A percentile compares a stretch with the other conserved stretches of the same genome.
These are phyloP conservation scores for Myotis planiceps DNA, from an alignment of 2,797 vertebrate genomes.

Conservation along the genomic window DNA sequence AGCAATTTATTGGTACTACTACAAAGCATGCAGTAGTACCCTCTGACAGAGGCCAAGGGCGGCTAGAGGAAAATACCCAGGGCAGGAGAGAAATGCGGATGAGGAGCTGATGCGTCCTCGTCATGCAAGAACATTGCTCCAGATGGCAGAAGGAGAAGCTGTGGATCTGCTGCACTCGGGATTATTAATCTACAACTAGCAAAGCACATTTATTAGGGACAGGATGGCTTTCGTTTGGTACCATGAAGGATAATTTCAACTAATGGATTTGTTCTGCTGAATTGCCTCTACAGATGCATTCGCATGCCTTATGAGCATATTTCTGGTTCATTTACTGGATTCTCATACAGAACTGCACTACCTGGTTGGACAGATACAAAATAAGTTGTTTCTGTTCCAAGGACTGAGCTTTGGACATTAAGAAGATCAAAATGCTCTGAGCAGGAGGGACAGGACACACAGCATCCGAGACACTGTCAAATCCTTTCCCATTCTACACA, in stretches of 20 bases:
- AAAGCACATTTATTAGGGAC: background rate
- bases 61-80: background rate
- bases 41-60: background rate
- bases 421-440: constrained; percentile 5
- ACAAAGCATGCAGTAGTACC: background rate
- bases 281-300: background rate
- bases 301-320: constrained; percentile 3
- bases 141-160: background rate
- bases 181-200: background rate
- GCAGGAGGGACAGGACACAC: accelerated
- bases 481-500: background rate
- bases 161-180: background rate
- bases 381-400: constrained; percentile 25
- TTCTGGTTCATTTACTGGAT: background rate
- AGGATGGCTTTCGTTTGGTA: constrained; percentile 41
- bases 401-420: background rate
- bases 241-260: constrained; percentile 40
- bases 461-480: background rate
- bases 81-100: accelerated
- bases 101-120: background rate
- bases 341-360: background rate
- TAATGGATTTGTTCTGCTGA: constrained; percentile 70
- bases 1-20: no score
- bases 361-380: constrained; percentile 11
- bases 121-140: background rate